These are phyloP conservation scores for Phallusia fumigata DNA, from an alignment of 23 tunicate species.

Conservation along the genomic window DNA sequence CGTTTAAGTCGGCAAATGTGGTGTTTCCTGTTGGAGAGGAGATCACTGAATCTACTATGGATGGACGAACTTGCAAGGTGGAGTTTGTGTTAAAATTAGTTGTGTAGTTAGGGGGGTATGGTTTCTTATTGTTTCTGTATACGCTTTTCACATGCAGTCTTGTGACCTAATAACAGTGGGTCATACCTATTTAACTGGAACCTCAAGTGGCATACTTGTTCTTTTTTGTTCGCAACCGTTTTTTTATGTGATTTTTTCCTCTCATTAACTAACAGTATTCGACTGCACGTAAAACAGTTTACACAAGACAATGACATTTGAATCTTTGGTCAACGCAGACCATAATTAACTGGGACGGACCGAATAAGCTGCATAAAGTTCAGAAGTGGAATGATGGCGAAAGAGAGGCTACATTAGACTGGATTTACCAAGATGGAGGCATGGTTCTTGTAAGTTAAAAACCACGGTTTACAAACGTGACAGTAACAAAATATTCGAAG, in stretches of 20 bases:
- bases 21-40: constrained; percentile 72
- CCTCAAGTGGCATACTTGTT: too few species aligned
- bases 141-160: too few species aligned
- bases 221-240: too few species aligned
- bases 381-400: constrained; percentile 72
- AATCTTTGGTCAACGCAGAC: constrained; percentile 38
- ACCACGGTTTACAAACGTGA: not conserved
- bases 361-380: constrained; percentile 63
- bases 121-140: too few species aligned
- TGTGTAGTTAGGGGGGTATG: not conserved
- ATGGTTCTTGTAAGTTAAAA: constrained; percentile 59
- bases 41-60: constrained; percentile 87
- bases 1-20: constrained; percentile 82
- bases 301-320: too few species aligned
- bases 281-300: too few species aligned
- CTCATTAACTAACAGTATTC: too few species aligned
- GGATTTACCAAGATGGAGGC: constrained; percentile 65
- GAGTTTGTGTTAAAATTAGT: too few species aligned
- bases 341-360: constrained; percentile 67
- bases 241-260: too few species aligned
- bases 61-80: constrained; percentile 65
- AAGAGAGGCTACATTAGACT: constrained; percentile 42
- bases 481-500: not conserved
- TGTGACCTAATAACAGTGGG: too few species aligned
- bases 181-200: too few species aligned